Percentiles rank a stretch among this genome's conserved stretches.
phyloP scores from a whole-genome alignment of 2,797 vertebrate species.

The Phylloscopus collybita region DNA sequence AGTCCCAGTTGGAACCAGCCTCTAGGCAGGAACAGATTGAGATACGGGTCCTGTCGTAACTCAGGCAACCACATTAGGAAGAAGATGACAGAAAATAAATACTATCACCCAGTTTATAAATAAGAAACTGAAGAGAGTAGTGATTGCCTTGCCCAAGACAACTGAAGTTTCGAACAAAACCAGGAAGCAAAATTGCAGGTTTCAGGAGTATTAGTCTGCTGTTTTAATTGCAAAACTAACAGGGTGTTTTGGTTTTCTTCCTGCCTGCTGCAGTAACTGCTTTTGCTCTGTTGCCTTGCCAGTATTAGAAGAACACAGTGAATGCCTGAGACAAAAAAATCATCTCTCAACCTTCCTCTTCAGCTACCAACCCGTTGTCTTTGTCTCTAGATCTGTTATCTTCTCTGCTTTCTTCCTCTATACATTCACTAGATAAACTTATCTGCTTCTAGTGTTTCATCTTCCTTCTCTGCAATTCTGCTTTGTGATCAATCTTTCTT shows the following conservation, averaged over 20 bases:
- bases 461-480: constrained; percentile 36
- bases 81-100: neutral
- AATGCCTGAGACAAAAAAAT: neutral
- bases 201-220: neutral
- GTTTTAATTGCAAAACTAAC: neutral
- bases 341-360: constrained; percentile 2
- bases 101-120: neutral
- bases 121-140: neutral
- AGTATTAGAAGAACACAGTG: neutral
- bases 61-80: neutral
- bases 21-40: neutral
- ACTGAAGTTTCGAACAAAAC: neutral
- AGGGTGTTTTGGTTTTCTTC: neutral
- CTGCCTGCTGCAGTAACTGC: neutral
- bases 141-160: neutral
- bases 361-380: neutral
- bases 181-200: neutral
- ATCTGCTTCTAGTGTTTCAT: constrained; percentile 31
- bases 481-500: constrained; percentile 45
- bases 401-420: constrained; percentile 13
- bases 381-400: constrained; percentile 21
- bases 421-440: constrained; percentile 33
- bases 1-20: neutral
- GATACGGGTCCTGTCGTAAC: neutral
- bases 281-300: neutral